Conservation (phyloP, 2,888 invertebrate genomes). For the Ferrisia virgata region DNA sequence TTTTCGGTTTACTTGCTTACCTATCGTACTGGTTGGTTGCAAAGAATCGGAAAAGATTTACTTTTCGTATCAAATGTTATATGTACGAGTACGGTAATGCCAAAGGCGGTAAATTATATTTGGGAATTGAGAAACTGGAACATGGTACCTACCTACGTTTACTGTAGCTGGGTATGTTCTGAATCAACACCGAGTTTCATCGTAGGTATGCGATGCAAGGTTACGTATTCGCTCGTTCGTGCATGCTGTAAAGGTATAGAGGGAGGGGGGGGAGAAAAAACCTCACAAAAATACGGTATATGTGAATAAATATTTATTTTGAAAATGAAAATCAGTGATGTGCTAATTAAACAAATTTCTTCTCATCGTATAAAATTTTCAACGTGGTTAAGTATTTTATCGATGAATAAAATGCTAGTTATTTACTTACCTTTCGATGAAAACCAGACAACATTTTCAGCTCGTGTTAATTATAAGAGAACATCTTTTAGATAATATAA, state of each 20-base stretch:
- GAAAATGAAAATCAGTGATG: not conserved
- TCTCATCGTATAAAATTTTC: not conserved
- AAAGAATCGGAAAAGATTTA: slow-evolving; percentile 6
- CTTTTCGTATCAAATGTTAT: slow-evolving; percentile 18
- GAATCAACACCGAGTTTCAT: not conserved
- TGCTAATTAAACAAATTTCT: not conserved
- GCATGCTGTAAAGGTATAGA: too few species aligned
- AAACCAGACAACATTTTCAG: not conserved
- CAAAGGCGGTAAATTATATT: slow-evolving; percentile 25
- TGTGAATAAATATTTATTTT: not conserved
- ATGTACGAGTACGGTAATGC: not conserved
- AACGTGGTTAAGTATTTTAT: not conserved
- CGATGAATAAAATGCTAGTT: not conserved
- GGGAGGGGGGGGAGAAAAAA: not conserved
- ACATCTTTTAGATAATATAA: not conserved
- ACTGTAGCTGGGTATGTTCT: too few species aligned
- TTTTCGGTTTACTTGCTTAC: slow-evolving; percentile 19
- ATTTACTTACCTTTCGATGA: not conserved
- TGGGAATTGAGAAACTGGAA: slow-evolving; percentile 22
- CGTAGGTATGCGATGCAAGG: not conserved
- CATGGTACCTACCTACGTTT: too few species aligned
- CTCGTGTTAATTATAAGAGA: not conserved
- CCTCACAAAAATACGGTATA: not conserved
- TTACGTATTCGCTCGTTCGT: not conserved
- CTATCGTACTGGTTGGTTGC: too few species aligned